Evolutionary conservation across 2,797 vertebrate species (phyloP).

Genomic region (Hirundo rustica): DNA sequence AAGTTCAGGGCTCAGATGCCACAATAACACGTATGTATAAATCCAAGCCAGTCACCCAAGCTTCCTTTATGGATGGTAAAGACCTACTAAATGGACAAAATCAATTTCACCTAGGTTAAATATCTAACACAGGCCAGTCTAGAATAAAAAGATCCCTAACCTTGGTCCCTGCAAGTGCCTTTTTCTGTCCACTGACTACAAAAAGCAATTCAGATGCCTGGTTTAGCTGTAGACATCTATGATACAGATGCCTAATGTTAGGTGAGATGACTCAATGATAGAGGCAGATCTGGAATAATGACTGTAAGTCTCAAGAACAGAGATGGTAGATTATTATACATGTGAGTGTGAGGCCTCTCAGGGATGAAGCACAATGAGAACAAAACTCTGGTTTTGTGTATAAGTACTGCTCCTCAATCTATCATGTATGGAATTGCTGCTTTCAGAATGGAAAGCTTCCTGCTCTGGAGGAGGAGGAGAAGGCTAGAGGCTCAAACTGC

Average conservation of each 20-base stretch:
- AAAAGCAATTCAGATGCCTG: background rate
- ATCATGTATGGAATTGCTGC: background rate
- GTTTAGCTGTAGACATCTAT: background rate
- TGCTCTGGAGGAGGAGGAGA: background rate
- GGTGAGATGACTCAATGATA: background rate
- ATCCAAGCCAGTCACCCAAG: background rate
- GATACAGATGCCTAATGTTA: background rate
- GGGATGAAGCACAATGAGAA: background rate
- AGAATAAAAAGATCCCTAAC: background rate
- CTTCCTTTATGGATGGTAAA: background rate
- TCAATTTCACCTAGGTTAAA: background rate
- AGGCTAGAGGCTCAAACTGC: background rate
- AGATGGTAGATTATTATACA: background rate
- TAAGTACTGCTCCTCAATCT: background rate
- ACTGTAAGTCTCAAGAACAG: background rate
- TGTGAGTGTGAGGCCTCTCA: background rate
- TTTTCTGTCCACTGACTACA: background rate
- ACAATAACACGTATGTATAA: background rate
- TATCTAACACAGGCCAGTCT: background rate
- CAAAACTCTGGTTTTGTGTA: background rate
- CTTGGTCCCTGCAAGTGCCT: background rate
- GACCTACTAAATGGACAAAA: background rate
- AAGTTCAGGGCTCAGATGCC: background rate
- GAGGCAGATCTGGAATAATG: background rate
- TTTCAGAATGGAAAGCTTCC: background rate